These are phyloP conservation scores for Lathronympha strigana DNA, from an alignment of 2,888 invertebrate species.

Conservation along the genomic window DNA sequence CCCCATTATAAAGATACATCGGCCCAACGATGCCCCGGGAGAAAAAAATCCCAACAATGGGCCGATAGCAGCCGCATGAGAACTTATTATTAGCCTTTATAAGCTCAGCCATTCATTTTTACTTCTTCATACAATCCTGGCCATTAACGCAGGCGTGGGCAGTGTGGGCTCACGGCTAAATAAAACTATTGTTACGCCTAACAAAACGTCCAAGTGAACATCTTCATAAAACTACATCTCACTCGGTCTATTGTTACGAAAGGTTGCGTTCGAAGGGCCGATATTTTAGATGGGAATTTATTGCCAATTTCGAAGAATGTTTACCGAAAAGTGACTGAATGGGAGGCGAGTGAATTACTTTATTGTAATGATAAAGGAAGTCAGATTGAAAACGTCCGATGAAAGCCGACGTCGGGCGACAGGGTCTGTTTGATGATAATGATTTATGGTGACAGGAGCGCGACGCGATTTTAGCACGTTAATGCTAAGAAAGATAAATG, in stretches of 20 bases:
- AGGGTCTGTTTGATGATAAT: slow-evolving; percentile 78
- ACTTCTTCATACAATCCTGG: slow-evolving; percentile 81
- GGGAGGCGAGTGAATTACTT: slow-evolving; percentile 79
- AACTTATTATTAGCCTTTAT: slow-evolving; percentile 82
- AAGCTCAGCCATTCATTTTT: slow-evolving; percentile 77
- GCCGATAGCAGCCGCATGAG: slow-evolving; percentile 77
- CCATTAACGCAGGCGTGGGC: slow-evolving; percentile 83
- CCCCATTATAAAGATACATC: slow-evolving; percentile 70
- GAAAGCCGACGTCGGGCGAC: slow-evolving; percentile 71
- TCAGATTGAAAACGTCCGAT: slow-evolving; percentile 81
- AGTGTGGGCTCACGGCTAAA: slow-evolving; percentile 79
- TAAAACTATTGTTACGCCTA: slow-evolving; percentile 81
- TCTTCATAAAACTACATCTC: slow-evolving; percentile 77
- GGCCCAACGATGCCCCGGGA: slow-evolving; percentile 60
- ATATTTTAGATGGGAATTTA: slow-evolving; percentile 79
- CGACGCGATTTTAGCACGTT: slow-evolving; percentile 75
- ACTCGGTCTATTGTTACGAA: slow-evolving; percentile 69
- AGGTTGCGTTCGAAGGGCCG: slow-evolving; percentile 62
- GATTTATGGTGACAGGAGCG: slow-evolving; percentile 79
- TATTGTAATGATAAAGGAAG: slow-evolving; percentile 82
- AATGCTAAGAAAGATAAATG: slow-evolving; percentile 78
- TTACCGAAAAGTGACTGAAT: slow-evolving; percentile 80
- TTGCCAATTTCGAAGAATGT: slow-evolving; percentile 81
- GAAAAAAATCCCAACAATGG: slow-evolving; percentile 77
- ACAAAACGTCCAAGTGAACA: slow-evolving; percentile 82